Conservation (phyloP, 2,797 vertebrate species). For the Hozukius guyotensis region DNA sequence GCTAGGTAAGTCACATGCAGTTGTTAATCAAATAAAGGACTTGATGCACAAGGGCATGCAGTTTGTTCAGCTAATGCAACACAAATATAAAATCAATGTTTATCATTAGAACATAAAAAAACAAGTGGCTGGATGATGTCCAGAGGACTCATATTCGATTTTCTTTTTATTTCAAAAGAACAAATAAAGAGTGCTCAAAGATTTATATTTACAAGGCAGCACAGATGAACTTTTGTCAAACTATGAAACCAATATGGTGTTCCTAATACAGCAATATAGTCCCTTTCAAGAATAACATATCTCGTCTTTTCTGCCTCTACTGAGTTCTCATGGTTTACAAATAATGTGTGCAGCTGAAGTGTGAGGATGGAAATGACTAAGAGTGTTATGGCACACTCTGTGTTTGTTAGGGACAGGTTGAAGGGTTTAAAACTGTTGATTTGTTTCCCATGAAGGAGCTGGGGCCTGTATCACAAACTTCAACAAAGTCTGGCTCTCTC, state of each 20-base stretch:
- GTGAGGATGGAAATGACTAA: not conserved
- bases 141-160: not conserved
- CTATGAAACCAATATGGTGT: not conserved
- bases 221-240: not conserved
- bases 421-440: not conserved
- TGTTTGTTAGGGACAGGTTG: not conserved
- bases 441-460: not conserved
- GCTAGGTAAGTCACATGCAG: not conserved
- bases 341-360: not conserved
- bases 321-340: not conserved
- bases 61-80: not conserved
- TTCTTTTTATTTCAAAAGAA: conserved; percentile 38
- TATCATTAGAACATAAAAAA: too few species aligned
- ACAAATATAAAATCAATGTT: not conserved
- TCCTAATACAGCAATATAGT: not conserved
- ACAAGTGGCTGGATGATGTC: not conserved
- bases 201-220: conserved; percentile 31
- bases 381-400: not conserved
- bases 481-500: not conserved
- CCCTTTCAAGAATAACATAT: not conserved
- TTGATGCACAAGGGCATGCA: not conserved
- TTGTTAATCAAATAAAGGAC: not conserved
- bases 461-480: not conserved
- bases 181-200: conserved; percentile 6
- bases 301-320: not conserved